Conservation (phyloP, 2,113 vertebrate genomes). For the Triplophysa dalaica region DNA sequence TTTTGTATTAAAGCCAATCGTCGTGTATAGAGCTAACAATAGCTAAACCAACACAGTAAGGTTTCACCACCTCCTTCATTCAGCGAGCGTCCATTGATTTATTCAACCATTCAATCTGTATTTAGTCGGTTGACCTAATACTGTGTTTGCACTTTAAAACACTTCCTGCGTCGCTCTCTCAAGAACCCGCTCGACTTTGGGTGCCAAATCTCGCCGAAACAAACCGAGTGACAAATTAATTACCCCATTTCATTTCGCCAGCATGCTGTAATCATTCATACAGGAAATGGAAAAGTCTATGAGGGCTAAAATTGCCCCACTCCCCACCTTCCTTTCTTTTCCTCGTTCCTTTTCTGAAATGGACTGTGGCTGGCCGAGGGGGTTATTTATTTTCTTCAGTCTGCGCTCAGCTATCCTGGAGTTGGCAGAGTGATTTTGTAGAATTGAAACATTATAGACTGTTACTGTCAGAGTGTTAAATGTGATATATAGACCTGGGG, state of each 20-base stretch:
- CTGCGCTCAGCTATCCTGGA: conserved; percentile 90
- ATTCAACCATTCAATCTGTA: conserved; percentile 8
- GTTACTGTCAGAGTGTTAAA: conserved; percentile 99
- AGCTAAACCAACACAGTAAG: neutral
- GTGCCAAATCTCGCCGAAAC: conserved; percentile 29
- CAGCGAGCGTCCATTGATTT: conserved; percentile 21
- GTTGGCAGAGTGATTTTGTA: conserved; percentile 99
- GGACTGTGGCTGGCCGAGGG: conserved; percentile 81
- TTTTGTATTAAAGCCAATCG: neutral
- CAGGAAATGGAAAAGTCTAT: conserved; percentile 36
- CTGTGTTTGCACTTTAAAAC: conserved; percentile 4
- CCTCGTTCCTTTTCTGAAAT: conserved; percentile 69
- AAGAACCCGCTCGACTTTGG: conserved; percentile 15
- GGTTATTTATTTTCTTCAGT: conserved; percentile 99
- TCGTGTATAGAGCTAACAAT: conserved; percentile 14
- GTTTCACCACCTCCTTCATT: conserved; percentile 3
- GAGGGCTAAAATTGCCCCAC: conserved; percentile 19
- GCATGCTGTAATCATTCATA: conserved; percentile 41
- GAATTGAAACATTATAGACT: conserved; percentile 99
- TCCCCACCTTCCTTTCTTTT: conserved; percentile 26
- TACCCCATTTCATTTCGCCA: conserved; percentile 37
- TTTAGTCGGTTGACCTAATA: conserved; percentile 27
- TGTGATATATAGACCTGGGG: conserved; percentile 97
- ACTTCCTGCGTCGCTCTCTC: neutral
- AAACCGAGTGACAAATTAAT: conserved; percentile 43